A percentile compares a stretch with the other conserved stretches of the same genome.
These are phyloP conservation scores for Nycticebus coucang DNA, from an alignment of 2,113 vertebrate species.

Conservation along the genomic window DNA sequence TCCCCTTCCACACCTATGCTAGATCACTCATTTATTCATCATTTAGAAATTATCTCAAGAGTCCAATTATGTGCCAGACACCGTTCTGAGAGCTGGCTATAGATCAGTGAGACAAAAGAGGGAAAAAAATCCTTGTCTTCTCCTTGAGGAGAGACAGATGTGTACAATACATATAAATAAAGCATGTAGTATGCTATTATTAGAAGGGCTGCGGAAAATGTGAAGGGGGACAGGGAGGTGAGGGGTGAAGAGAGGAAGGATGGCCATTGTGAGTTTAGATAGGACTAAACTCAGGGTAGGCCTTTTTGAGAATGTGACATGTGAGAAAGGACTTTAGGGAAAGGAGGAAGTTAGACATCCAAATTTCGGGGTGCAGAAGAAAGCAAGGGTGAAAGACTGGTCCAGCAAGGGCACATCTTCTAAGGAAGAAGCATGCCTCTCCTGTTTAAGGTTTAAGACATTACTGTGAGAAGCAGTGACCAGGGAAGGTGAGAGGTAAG, in stretches of 20 bases:
- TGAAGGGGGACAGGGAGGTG: neutral
- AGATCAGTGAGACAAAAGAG: neutral
- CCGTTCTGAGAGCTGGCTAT: neutral
- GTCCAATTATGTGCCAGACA: neutral
- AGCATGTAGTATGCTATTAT: neutral
- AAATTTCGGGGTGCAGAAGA: neutral
- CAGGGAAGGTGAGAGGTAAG: neutral
- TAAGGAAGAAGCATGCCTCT: neutral
- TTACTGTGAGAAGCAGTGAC: neutral
- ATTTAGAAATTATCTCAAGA: neutral
- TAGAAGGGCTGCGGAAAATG: neutral
- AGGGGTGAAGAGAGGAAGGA: neutral
- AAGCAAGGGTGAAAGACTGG: neutral
- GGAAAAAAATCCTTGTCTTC: neutral
- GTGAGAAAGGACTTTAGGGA: conserved; percentile 4
- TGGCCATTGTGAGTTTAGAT: neutral
- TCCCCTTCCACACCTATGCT: neutral
- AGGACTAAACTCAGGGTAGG: neutral
- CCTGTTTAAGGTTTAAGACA: neutral
- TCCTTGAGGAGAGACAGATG: neutral
- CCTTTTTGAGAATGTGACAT: neutral
- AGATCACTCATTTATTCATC: neutral
- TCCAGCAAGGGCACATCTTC: neutral
- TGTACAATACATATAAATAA: neutral
- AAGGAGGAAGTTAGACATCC: neutral